These are phyloP conservation scores for Galeopterus variegatus DNA, from an alignment of 2,113 vertebrate genomes.

Conservation along the genomic window DNA sequence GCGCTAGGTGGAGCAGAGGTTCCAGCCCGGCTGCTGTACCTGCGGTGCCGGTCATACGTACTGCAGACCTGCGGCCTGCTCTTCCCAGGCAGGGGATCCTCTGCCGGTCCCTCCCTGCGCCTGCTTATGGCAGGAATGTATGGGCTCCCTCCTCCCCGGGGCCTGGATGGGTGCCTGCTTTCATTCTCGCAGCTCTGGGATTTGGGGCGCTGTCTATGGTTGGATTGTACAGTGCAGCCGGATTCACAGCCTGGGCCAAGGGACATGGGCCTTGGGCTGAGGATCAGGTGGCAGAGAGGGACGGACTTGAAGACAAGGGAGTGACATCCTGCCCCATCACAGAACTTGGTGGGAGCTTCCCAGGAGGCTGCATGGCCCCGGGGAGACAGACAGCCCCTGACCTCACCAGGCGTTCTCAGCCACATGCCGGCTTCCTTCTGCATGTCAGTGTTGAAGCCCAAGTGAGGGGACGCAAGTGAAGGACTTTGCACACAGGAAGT, in stretches of 20 bases:
- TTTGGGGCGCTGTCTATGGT: not conserved
- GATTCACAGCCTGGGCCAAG: not conserved
- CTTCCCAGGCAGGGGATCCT: not conserved
- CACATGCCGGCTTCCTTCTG: not conserved
- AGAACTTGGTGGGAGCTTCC: not conserved
- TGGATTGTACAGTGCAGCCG: not conserved
- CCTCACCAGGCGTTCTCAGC: not conserved
- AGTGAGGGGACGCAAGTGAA: not conserved
- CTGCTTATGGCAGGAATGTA: not conserved
- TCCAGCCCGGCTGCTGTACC: not conserved
- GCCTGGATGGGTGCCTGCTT: not conserved
- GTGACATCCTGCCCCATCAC: not conserved
- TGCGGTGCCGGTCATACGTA: rapidly evolving
- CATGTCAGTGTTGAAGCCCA: not conserved
- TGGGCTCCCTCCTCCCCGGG: not conserved
- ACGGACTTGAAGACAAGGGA: not conserved
- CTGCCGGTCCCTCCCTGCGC: not conserved
- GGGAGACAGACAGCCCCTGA: not conserved
- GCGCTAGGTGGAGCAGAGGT: not conserved
- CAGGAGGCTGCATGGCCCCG: not conserved
- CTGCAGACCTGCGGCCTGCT: not conserved
- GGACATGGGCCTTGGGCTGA: not conserved
- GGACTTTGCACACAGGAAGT: not conserved
- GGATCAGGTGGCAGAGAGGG: not conserved
- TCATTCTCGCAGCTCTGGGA: not conserved